Percentiles rank a stretch among this genome's conserved stretches.
Evolutionary conservation across 2,113 vertebrate genomes (phyloP).

Genomic region (Thinocorus orbignyianus): DNA sequence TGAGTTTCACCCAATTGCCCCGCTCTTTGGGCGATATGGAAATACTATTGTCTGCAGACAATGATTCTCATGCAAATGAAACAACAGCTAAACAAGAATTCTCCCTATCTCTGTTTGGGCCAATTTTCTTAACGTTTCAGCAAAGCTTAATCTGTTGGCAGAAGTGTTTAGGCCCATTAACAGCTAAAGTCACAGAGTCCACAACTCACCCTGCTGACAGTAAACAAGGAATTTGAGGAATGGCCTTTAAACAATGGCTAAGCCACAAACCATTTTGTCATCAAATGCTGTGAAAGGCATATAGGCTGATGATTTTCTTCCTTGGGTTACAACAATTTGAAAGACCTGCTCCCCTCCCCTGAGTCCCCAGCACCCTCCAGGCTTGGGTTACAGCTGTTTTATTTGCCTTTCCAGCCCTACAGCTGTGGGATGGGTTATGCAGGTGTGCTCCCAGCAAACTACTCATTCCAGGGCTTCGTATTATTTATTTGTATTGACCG

Average conservation of each 20-base stretch:
- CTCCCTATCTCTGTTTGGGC: slow-evolving; percentile 76
- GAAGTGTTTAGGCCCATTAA: slow-evolving; percentile 86
- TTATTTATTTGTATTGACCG: slow-evolving; percentile 45
- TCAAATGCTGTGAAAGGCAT: slow-evolving; percentile 66
- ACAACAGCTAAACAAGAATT: slow-evolving; percentile 67
- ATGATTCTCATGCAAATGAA: slow-evolving; percentile 68
- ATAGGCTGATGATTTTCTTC: slow-evolving; percentile 59
- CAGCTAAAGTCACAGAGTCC: slow-evolving; percentile 82
- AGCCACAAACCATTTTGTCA: slow-evolving; percentile 76
- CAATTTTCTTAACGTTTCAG: slow-evolving; percentile 82
- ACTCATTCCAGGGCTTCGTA: neutral
- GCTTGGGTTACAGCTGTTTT: slow-evolving; percentile 57
- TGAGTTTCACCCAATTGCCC: slow-evolving; percentile 44
- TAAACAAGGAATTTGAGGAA: slow-evolving; percentile 82
- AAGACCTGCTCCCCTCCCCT: neutral
- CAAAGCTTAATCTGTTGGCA: slow-evolving; percentile 82
- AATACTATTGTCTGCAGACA: slow-evolving; percentile 70
- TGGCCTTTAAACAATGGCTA: slow-evolving; percentile 76
- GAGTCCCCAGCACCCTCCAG: neutral
- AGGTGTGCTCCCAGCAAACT: slow-evolving; percentile 39
- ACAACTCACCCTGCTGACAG: slow-evolving; percentile 77
- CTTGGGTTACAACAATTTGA: slow-evolving; percentile 46
- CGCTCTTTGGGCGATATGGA: slow-evolving; percentile 45
- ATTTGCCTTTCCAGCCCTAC: slow-evolving; percentile 54
- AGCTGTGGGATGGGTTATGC: slow-evolving; percentile 41